These are phyloP conservation scores for Falco naumanni DNA, from an alignment of 2,797 vertebrate species.

Conservation along the genomic window DNA sequence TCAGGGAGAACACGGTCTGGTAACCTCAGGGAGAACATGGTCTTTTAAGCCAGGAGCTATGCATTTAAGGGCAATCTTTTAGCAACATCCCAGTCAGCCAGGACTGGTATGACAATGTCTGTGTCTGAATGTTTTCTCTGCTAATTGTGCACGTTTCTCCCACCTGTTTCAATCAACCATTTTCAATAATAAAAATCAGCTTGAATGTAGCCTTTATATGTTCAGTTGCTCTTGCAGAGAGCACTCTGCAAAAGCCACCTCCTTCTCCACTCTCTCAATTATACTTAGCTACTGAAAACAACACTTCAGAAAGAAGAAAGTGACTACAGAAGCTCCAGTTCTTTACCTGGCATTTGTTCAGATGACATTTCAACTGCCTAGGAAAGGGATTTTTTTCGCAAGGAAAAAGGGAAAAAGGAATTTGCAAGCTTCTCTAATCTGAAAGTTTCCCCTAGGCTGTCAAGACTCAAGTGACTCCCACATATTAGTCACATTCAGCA, in stretches of 20 bases:
- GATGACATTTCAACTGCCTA: not conserved
- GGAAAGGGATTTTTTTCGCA: not conserved
- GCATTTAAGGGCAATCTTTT: not conserved
- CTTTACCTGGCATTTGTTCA: not conserved
- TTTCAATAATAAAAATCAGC: not conserved
- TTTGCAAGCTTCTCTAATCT: not conserved
- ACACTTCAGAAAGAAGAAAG: not conserved
- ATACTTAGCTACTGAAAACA: not conserved
- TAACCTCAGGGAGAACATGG: not conserved
- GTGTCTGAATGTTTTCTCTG: not conserved
- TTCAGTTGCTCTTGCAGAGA: not conserved
- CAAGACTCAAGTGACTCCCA: not conserved
- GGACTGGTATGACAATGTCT: not conserved
- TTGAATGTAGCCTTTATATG: not conserved
- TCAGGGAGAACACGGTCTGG: not conserved
- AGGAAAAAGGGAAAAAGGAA: not conserved
- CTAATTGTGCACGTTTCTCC: not conserved
- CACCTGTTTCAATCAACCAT: not conserved
- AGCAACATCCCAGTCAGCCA: not conserved
- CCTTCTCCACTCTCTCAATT: not conserved
- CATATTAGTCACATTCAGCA: not conserved
- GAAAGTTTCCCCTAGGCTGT: not conserved
- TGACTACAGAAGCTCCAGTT: not conserved
- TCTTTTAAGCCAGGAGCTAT: not conserved
- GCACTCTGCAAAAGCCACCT: not conserved